Base-by-base conservation (phyloP, 2,888 invertebrate species). In the Dorcus hopei region DNA sequence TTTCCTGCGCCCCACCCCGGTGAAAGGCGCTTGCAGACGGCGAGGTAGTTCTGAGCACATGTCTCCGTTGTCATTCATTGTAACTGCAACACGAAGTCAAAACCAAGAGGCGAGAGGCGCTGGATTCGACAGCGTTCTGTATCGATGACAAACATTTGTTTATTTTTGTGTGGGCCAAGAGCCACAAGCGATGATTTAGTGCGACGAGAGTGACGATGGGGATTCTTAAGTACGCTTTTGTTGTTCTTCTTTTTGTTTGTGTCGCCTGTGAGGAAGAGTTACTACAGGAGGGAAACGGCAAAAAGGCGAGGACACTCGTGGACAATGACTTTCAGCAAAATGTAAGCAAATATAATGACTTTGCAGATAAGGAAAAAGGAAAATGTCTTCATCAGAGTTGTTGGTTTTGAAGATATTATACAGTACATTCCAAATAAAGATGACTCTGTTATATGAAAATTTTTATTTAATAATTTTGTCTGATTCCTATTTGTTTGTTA, bases 61-160 rank as follows among this genome's bases (percentile, higher is more conserved):
- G 51, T 38, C 40, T 51, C 19, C 41, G 51, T 51, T 51, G 51
- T 51, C 51, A 51, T 51, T 51, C 39, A 16, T 19, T 39, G 9
- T 16, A 39, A 9, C 41, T 41, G 51, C 39, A 51, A 16, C 7
- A n/a, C 50, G 19, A 23, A 14, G 41, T 47, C 26, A n/a, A 26
- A 26, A 47, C 26, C 26, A 33, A 19, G 26, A 33, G 7, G 6
- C 26, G 26, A 33, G 26, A 33, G 26, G 26, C 26, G 26, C 26
- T 33, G 26, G 26, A 14, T 33, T 33, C 26, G 26, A 4, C 3
- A 33, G 26, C 26, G 26, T 33, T 33, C 26, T 33, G 26, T 33
- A 33, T 33, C 26, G 26, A 33, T 33, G 26, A 33, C 26, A 33
- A 33, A 33, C 26, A 33, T 6, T 33, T 33, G 26, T 47, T 47